phyloP scores from a whole-genome alignment of 2,797 vertebrate species.

The Leptoclinus maculatus region DNA sequence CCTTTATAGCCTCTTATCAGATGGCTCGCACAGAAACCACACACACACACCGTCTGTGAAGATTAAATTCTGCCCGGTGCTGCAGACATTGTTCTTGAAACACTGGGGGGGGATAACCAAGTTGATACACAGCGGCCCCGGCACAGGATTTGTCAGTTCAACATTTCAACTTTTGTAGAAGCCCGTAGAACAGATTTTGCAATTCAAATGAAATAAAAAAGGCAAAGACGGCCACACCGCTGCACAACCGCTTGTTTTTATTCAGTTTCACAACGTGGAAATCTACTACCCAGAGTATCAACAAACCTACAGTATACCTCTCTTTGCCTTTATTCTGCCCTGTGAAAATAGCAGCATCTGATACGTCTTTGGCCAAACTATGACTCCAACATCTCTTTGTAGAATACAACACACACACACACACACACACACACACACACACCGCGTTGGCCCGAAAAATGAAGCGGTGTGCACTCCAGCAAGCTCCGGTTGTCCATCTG shows the following conservation, averaged over 20 bases:
- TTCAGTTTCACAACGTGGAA: conserved; percentile 35
- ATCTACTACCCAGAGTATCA: conserved; percentile 19
- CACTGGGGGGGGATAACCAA: background rate
- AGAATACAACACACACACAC: conserved; percentile 13
- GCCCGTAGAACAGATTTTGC: conserved; percentile 22
- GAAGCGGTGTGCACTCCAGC: conserved; percentile 65
- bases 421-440: conserved; percentile 32
- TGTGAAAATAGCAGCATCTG: conserved; percentile 33
- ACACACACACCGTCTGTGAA: conserved; percentile 13
- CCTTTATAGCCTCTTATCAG: conserved; percentile 31
- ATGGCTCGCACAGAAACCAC: conserved; percentile 18
- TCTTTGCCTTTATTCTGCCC: conserved; percentile 1
- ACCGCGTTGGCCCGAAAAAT: conserved; percentile 47
- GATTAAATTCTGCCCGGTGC: conserved; percentile 26
- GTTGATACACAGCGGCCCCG: background rate
- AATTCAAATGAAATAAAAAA: conserved; percentile 39
- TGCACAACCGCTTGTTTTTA: conserved; percentile 50
- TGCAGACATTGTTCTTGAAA: conserved; percentile 34
- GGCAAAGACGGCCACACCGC: conserved; percentile 20
- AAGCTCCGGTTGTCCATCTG: conserved; percentile 79
- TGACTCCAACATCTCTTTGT: conserved; percentile 38
- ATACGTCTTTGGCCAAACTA: conserved; percentile 31
- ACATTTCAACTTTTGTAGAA: conserved; percentile 33
- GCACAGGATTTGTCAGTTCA: conserved; percentile 34
- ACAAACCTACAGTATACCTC: conserved; percentile 35